phyloP scores from a whole-genome alignment of 2,888 invertebrate species.

The Galeopsomyia nigrocyanea region DNA sequence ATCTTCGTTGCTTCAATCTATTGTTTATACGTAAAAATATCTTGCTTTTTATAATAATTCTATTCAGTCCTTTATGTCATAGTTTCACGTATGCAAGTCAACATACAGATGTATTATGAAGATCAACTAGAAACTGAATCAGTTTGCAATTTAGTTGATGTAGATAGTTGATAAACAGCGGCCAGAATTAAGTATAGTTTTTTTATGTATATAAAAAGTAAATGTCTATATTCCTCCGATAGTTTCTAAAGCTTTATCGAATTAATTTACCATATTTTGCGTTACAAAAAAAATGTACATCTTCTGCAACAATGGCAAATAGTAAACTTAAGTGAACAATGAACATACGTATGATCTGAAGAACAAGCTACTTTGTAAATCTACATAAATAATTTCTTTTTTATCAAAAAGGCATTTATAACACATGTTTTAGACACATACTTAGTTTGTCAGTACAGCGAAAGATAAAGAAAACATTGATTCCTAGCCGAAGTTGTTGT shows the following conservation, averaged over 20 bases:
- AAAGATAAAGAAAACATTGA: constrained; percentile 19
- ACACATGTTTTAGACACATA: neutral
- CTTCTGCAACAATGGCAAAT: neutral
- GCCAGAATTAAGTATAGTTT: constrained; percentile 10
- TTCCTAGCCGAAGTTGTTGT: constrained; percentile 29
- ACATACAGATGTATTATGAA: constrained; percentile 2
- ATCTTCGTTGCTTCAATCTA: too few species aligned
- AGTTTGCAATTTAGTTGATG: constrained; percentile 15
- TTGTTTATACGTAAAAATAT: too few species aligned
- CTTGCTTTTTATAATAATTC: too few species aligned
- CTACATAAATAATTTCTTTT: constrained; percentile 3
- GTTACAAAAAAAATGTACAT: neutral
- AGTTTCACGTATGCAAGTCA: too few species aligned
- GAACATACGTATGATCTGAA: constrained; percentile 4
- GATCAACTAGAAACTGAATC: constrained; percentile 23
- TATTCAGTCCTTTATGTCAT: too few species aligned
- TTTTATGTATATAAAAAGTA: constrained; percentile 12
- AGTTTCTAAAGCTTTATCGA: neutral
- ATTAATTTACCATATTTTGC: constrained; percentile 6
- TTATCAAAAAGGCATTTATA: constrained; percentile 21
- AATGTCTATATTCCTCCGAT: constrained; percentile 4
- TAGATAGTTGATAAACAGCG: constrained; percentile 15
- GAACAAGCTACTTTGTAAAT: constrained; percentile 3
- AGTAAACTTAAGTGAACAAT: neutral
- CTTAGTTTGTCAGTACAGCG: constrained; percentile 21